Evolutionary conservation across 2,888 invertebrate species (phyloP).

Genomic region (Cosmopolites sordidus): DNA sequence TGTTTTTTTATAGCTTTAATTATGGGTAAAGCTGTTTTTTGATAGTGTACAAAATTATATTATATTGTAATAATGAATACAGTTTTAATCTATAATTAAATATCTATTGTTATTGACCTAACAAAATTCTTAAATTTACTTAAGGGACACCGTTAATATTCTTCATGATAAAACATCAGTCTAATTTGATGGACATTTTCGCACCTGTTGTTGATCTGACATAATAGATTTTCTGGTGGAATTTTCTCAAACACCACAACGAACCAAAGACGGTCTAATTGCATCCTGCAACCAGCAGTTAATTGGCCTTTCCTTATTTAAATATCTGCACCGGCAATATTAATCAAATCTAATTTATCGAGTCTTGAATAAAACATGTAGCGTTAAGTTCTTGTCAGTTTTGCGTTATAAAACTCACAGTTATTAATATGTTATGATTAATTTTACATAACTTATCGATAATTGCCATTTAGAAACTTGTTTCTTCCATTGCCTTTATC

Average conservation of each 20-base stretch:
- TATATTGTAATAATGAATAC: too few species aligned
- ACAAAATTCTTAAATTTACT: too few species aligned
- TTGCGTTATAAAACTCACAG: constrained; percentile 33
- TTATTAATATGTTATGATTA: constrained; percentile 36
- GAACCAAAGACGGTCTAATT: constrained; percentile 30
- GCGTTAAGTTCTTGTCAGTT: constrained; percentile 36
- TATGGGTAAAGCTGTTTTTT: too few species aligned
- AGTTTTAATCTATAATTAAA: too few species aligned
- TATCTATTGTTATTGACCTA: too few species aligned
- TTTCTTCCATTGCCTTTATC: constrained; percentile 25
- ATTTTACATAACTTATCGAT: constrained; percentile 35
- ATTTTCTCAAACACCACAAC: constrained; percentile 14
- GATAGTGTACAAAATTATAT: too few species aligned
- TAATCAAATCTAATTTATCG: constrained; percentile 35
- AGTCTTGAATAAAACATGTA: constrained; percentile 33
- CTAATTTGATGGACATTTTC: too few species aligned
- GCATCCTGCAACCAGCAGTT: constrained; percentile 29
- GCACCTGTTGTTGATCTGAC: too few species aligned
- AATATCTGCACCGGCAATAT: constrained; percentile 25
- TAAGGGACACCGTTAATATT: too few species aligned
- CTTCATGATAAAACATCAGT: too few species aligned
- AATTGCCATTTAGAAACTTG: constrained; percentile 36
- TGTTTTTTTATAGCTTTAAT: too few species aligned
- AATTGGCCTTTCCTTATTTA: constrained; percentile 29
- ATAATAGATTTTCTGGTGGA: neutral